phyloP scores from a whole-genome alignment of 1,140 invertebrate species.

The Drosophila kurseongensis region DNA sequence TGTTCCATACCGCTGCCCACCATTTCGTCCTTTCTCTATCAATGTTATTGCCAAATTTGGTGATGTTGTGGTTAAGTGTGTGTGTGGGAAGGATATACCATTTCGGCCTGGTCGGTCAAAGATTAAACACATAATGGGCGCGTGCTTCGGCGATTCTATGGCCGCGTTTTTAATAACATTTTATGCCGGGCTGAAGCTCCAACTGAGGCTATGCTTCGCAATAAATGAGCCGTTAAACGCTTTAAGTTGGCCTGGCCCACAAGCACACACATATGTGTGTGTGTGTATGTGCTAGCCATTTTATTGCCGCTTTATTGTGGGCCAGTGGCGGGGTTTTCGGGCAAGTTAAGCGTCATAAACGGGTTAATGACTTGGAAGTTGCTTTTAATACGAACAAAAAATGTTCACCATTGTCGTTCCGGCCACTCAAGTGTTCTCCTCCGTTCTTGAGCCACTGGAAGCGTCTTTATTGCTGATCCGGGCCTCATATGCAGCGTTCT shows the following conservation, averaged over 20 bases:
- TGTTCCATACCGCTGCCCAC: conserved; percentile 14
- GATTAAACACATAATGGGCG: conserved; percentile 71
- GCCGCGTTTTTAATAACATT: conserved; percentile 72
- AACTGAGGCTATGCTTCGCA: conserved; percentile 38
- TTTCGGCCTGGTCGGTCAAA: conserved; percentile 52
- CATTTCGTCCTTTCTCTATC: conserved; percentile 4
- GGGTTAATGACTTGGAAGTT: conserved; percentile 83
- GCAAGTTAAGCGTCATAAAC: conserved; percentile 78
- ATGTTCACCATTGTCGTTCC: conserved; percentile 39
- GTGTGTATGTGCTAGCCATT: conserved; percentile 51
- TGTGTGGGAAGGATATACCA: conserved; percentile 4
- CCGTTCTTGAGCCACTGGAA: conserved; percentile 25
- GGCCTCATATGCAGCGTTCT: conserved; percentile 43
- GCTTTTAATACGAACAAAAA: conserved; percentile 72
- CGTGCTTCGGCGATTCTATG: conserved; percentile 33
- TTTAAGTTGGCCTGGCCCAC: conserved; percentile 56
- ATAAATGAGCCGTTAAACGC: conserved; percentile 82
- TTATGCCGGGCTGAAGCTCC: conserved; percentile 45
- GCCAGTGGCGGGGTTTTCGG: conserved; percentile 54
- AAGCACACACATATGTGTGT: conserved; percentile 13
- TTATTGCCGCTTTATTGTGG: conserved; percentile 81
- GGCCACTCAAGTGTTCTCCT: conserved; percentile 36
- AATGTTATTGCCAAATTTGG: conserved; percentile 51
- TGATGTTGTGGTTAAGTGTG: conserved; percentile 12
- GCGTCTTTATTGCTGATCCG: conserved; percentile 42